phyloP scores from a whole-genome alignment of 2,113 vertebrate genomes.

The Gnathonemus longibarbis region DNA sequence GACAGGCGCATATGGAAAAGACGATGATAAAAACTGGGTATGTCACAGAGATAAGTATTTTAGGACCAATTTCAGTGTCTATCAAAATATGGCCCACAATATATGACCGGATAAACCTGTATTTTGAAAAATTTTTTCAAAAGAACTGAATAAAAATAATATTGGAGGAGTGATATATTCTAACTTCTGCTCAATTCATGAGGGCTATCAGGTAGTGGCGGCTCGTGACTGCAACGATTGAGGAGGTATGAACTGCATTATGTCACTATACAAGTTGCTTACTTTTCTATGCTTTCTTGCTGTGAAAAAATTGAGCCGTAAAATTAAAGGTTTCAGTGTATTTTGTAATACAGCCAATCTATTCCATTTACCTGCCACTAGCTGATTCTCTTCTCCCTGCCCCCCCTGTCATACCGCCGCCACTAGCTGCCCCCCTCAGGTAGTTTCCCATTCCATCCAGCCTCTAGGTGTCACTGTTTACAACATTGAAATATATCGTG shows the following conservation, averaged over 20 bases:
- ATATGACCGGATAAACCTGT: not conserved
- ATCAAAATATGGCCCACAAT: not conserved
- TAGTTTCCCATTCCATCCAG: not conserved
- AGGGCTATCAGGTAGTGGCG: not conserved
- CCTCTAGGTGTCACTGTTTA: not conserved
- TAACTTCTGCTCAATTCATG: not conserved
- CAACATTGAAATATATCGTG: not conserved
- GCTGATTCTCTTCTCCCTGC: not conserved
- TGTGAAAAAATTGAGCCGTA: not conserved
- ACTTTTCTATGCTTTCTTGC: not conserved
- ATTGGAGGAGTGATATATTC: not conserved
- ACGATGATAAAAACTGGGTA: not conserved
- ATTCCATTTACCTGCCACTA: not conserved
- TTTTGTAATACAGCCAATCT: not conserved
- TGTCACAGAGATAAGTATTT: not conserved
- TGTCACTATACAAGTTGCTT: not conserved
- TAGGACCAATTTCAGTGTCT: not conserved
- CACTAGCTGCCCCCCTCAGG: not conserved
- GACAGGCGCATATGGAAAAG: not conserved
- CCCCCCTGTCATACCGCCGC: not conserved
- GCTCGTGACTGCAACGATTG: not conserved
- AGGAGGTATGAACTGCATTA: not conserved
- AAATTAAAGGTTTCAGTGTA: not conserved
- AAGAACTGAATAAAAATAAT: not conserved
- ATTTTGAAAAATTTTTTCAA: not conserved